phyloP scores from a whole-genome alignment of 2,797 vertebrate species.

The Picus viridis region DNA sequence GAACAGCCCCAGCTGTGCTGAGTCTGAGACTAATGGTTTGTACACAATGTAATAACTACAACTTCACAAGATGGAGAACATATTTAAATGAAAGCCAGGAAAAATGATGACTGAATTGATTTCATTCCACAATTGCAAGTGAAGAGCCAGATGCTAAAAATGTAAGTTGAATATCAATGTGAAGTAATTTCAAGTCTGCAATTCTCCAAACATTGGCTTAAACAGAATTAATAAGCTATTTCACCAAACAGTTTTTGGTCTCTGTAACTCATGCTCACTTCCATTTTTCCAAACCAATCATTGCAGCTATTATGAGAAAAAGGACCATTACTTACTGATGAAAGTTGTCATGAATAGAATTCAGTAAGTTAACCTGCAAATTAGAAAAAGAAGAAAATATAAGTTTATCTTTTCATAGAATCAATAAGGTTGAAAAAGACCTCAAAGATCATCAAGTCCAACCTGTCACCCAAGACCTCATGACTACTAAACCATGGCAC shows the following conservation, averaged over 20 bases:
- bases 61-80: not conserved
- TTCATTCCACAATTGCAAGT: not conserved
- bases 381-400: not conserved
- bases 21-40: not conserved
- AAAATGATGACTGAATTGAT: not conserved
- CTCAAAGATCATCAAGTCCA: no score
- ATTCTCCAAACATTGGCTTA: not conserved
- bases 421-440: no score
- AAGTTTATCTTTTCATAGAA: not conserved
- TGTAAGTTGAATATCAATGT: not conserved
- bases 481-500: no score
- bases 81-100: not conserved
- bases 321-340: conserved; percentile 88
- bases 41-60: not conserved
- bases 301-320: not conserved
- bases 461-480: no score
- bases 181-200: not conserved
- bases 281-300: not conserved
- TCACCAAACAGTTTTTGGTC: not conserved
- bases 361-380: conserved; percentile 91
- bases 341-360: conserved; percentile 98
- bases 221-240: not conserved
- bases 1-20: no score
- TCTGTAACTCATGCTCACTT: not conserved
- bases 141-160: not conserved